Conservation (phyloP, 1,140 invertebrate species). For the Samia ricini region DNA sequence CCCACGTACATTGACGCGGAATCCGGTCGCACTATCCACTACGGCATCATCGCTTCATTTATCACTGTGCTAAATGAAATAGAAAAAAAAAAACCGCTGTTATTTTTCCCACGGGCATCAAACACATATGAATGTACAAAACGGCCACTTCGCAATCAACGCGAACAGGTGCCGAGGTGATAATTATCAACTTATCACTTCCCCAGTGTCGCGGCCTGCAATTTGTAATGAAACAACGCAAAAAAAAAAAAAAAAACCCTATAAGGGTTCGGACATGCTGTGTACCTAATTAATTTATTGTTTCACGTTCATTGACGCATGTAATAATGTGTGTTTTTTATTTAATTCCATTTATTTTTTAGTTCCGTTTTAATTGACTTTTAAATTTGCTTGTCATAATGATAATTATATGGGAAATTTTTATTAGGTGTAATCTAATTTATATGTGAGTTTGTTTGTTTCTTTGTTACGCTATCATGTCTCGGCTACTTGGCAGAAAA, state of each 20-base stretch:
- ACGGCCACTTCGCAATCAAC: background rate
- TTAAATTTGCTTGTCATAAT: background rate
- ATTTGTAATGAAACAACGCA: slow-evolving; percentile 8
- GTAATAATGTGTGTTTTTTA: background rate
- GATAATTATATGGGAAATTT: too few species aligned
- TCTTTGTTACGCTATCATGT: too few species aligned
- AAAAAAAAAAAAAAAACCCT: too few species aligned
- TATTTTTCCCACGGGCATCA: background rate
- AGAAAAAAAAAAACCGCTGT: background rate
- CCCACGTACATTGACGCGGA: too few species aligned
- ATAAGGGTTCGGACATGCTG: background rate
- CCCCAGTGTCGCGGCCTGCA: slow-evolving; percentile 14
- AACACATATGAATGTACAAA: background rate
- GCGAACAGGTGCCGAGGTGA: slow-evolving; percentile 23
- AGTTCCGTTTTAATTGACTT: background rate
- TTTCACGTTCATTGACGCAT: background rate
- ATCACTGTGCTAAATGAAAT: background rate
- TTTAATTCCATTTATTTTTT: too few species aligned
- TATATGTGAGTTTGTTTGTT: too few species aligned
- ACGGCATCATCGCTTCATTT: too few species aligned
- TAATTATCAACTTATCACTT: slow-evolving; percentile 30
- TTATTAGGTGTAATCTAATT: too few species aligned
- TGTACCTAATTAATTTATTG: background rate
- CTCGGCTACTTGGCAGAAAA: too few species aligned
- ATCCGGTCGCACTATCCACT: too few species aligned